Base-by-base conservation (phyloP, 2,113 vertebrate genomes). In the Ictalurus furcatus region DNA sequence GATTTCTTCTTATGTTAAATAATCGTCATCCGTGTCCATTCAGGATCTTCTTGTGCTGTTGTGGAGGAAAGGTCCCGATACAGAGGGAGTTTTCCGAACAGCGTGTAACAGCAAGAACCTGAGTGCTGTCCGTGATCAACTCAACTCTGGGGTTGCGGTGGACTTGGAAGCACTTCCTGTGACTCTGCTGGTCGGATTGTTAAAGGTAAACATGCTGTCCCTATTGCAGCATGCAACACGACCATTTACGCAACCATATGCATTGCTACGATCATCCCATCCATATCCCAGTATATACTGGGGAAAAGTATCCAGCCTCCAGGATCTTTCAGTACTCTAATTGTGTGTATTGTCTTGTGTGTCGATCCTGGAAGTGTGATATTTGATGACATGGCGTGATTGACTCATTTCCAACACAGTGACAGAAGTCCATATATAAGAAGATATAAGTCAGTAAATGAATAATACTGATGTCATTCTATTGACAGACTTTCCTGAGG, bases 81-180 rank as follows among this genome's bases (percentile, higher is more conserved):
- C 97, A 0, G 98, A 99, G 94, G 97, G 98, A 8, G 96, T 99
- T 94, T 99, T 99, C 94, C 95, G 98, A 87, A 99, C 96, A 90
- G 90, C 95, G 0, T 97, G 97, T 91, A 99, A 97, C 48, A 97
- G 89, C 90, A 98, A 97, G 92, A 96, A 95, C 90, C 96, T 97
- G 73, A 97, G 95, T 86, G 96, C 97, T 85, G 89, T 98, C 90
- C 96, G 96, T 73, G 98, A 97, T 34, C 96, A 97, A 79, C 96
- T 99, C 21, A 97, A 97, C 91, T 91, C 92, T 0, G 96, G 97
- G 25, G 17, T 44, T n/a, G 73, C 92, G 0, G 95, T 99, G 88
- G 95, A 96, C 87, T 86, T 99, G 92, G 93, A 95, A 19, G 90
- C 86, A 14, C 95, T 96, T 90, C 94, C 97, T 0, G 97, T 98